Base-by-base conservation (phyloP, 2,113 vertebrate genomes). In the Protobothrops mucrosquamatus region DNA sequence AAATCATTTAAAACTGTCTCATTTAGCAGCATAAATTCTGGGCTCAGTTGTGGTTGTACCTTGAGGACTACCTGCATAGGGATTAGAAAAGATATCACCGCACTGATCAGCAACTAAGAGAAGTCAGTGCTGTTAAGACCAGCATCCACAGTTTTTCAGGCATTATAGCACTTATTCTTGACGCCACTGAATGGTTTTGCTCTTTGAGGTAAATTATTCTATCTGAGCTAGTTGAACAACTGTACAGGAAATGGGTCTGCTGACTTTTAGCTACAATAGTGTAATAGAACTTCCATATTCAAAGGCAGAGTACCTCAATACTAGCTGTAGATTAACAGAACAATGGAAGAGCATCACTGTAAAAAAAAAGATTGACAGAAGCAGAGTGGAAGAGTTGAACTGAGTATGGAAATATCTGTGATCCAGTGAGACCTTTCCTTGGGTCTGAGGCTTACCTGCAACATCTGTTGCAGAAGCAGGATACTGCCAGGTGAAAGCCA, bases 381-480 rank as follows among this genome's bases (percentile, higher is more conserved):
- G 6, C 3, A 8, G 74, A 56, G 29, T 22, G 23, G 34, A 89
- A 34, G 14, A 64, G n/a, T 2, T 52, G 9, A 59, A 59, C 34
- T 18, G 18, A 86, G 6, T 24, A 90, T 9, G 85, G 29, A 1
- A 9, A 23, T 51, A 26, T 61, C 34, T 39, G 24, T 52, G n/a
- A 54, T 43, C 18, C 18, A 39, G 9, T 4, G 3, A 48, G 52
- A 48, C 12, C 20, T 39, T n/a, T 34, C 29, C 10, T 55, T 23
- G 54, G 26, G 4, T 51, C n/a, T 10, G 51, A 39, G 10, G 23
- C 22, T 93, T 98, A 99, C 99, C 99, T 99, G 99, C 94, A 99
- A 96, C 99, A 99, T 99, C 94, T 99, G 99, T 93, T 98, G 98
- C 91, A 99, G 98, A 3, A 99, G 98, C 15, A 98, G 94, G 2